Evolutionary conservation across 2,888 invertebrate genomes (phyloP), one percentile per base, ranked within the genome.

Genomic region (Dasypogon diadema): DNA sequence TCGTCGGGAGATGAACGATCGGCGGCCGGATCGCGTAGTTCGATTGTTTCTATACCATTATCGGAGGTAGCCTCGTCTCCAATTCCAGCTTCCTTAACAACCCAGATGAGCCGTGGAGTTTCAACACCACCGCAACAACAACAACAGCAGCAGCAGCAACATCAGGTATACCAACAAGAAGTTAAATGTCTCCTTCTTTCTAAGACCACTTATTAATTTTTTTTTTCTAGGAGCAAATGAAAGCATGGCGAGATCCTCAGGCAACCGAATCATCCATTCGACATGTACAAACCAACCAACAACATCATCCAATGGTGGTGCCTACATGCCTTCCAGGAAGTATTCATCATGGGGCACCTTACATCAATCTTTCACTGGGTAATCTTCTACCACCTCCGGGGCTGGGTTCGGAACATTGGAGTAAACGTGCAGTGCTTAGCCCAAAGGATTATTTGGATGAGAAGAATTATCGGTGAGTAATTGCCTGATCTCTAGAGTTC

Each of bases 1-100:
- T 78, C 77, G 54, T 73, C 77, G 48, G 68, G 75, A 34, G 78
- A 78, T 75, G 78, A 78, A 72, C 76, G 78, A 54, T 78, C 76
- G 21, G 56, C 75, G 56, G 75, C 78, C 51, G 78, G 78, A 37
- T 78, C 78, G 37, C 76, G 78, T 22, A 78, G 75, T 56, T 78
- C 76, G n/a, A 73, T 75, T 51, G 75, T 75, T 14, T 78, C 78
- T 14, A 75, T 78, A 72, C 76, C 76, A 14, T 46, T 74, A 55
- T 74, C 74, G 8, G 74, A 74, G 46, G 74, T 74, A 26, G 46
- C 74, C 4, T 74, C 74, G 2, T 74, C 74, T 12, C 74, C 74
- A 24, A 55, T 74, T 22, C 74, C 74, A 60, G 74, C 74, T 22
- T 74, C 74, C 8, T 37, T 74, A 18, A 58, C 74, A 5, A 46